Percentiles rank a stretch among this genome's conserved stretches.
phyloP scores from a whole-genome alignment of 2,888 invertebrate species.

The Alcis repandata region DNA sequence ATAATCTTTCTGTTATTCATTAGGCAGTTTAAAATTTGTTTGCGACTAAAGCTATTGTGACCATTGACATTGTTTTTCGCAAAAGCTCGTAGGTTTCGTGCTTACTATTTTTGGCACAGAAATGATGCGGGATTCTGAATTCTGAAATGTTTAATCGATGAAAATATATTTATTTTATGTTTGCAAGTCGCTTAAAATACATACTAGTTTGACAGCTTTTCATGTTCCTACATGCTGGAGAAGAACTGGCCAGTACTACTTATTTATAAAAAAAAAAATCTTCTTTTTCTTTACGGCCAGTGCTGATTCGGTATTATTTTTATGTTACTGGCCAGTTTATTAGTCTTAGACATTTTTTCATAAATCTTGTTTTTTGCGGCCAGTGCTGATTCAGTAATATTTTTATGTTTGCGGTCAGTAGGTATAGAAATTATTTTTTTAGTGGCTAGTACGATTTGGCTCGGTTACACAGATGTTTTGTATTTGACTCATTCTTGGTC shows the following conservation, averaged over 20 bases:
- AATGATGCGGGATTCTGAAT: too few relatives aligned
- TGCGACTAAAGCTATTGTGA: too few relatives aligned
- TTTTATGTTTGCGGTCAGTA: constrained; percentile 2
- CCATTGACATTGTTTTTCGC: too few relatives aligned
- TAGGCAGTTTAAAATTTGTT: too few relatives aligned
- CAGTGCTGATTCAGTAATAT: background rate
- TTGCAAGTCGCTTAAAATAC: constrained; percentile 1
- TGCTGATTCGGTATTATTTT: too few relatives aligned
- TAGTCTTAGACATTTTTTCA: too few relatives aligned
- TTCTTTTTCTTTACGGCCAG: too few relatives aligned
- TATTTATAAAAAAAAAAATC: background rate
- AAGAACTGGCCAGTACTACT: background rate
- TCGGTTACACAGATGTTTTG: constrained; percentile 10
- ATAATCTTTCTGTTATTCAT: too few relatives aligned
- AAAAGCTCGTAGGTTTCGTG: too few relatives aligned
- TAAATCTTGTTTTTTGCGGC: background rate
- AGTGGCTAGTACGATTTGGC: constrained; percentile 10
- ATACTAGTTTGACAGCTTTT: constrained; percentile 1
- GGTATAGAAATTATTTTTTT: background rate
- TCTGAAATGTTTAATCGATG: too few relatives aligned
- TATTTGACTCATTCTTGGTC: constrained; percentile 20
- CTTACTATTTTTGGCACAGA: too few relatives aligned
- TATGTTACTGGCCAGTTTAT: background rate
- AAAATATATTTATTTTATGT: background rate
- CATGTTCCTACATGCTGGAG: background rate